Evolutionary conservation across 2,888 invertebrate genomes (phyloP).

Genomic region (Cataglyphis albicans): DNA sequence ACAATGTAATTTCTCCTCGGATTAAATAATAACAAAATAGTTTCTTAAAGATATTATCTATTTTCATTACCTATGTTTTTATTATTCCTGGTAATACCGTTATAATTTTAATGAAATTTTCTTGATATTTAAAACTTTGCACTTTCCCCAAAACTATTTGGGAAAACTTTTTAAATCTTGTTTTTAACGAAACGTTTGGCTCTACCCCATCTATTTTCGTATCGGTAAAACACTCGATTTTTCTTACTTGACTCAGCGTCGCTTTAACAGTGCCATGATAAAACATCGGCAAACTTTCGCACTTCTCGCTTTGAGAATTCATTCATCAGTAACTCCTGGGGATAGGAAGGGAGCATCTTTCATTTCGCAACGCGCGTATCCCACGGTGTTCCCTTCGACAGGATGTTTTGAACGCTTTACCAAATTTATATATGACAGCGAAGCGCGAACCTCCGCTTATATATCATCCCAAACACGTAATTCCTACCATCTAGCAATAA

Average conservation of each 20-base stretch:
- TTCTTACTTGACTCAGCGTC: conserved; percentile 45
- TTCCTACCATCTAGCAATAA: neutral
- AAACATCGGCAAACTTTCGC: conserved; percentile 67
- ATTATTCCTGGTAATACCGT: conserved; percentile 61
- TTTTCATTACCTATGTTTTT: conserved; percentile 67
- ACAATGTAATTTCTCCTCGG: conserved; percentile 42
- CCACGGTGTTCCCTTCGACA: conserved; percentile 45
- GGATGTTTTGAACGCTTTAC: conserved; percentile 42
- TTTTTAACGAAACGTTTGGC: conserved; percentile 45
- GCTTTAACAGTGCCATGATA: conserved; percentile 51
- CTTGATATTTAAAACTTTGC: conserved; percentile 44
- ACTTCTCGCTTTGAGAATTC: conserved; percentile 71
- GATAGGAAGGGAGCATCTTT: conserved; percentile 24
- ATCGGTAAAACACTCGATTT: conserved; percentile 46
- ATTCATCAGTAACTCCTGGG: conserved; percentile 69
- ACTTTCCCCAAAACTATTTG: neutral
- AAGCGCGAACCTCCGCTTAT: neutral
- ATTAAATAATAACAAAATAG: conserved; percentile 57
- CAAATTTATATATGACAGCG: conserved; percentile 34
- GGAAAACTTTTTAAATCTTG: conserved; percentile 39
- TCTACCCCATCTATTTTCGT: conserved; percentile 50
- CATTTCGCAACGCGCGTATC: conserved; percentile 6
- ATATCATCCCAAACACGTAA: neutral
- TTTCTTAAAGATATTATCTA: conserved; percentile 54
- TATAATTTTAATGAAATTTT: conserved; percentile 63